Conservation (phyloP, 2,113 vertebrate genomes). For the Salvelinus alpinus region DNA sequence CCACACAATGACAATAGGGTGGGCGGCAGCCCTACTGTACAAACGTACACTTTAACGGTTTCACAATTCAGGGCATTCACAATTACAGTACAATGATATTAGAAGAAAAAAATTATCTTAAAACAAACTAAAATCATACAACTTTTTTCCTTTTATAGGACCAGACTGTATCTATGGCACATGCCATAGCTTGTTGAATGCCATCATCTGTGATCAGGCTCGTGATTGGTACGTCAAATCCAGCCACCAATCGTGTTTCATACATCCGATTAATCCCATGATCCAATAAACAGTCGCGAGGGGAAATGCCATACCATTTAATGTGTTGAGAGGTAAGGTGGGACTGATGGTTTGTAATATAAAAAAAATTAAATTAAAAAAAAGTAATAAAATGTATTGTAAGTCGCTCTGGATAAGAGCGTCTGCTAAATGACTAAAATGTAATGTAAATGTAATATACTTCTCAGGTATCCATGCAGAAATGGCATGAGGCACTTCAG, state of each 20-base stretch:
- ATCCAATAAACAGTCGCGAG: conserved; percentile 3
- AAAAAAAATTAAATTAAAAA: background rate
- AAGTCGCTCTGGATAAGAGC: no score
- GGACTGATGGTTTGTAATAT: background rate
- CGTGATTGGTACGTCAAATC: conserved; percentile 15
- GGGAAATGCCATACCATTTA: background rate
- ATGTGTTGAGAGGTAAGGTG: conserved; percentile 4
- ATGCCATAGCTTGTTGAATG: conserved; percentile 15
- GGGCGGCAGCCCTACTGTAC: background rate
- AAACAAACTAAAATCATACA: background rate
- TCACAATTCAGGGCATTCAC: conserved; percentile 35
- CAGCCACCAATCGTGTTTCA: conserved; percentile 9
- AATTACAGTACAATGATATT: conserved; percentile 40
- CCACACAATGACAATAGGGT: background rate
- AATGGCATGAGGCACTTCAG: conserved; percentile 63
- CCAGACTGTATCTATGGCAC: conserved; percentile 52
- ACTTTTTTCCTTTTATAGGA: conserved; percentile 36
- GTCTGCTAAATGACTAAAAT: no score
- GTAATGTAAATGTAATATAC: background rate
- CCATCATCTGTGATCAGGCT: conserved; percentile 19
- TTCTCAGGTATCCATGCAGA: conserved; percentile 19
- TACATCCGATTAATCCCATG: conserved; percentile 28
- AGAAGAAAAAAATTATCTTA: background rate
- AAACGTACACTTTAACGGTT: conserved; percentile 22
- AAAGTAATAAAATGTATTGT: no score